These are phyloP conservation scores for Odontocolon sp. DNA, from an alignment of 2,888 invertebrate genomes.

Conservation along the genomic window DNA sequence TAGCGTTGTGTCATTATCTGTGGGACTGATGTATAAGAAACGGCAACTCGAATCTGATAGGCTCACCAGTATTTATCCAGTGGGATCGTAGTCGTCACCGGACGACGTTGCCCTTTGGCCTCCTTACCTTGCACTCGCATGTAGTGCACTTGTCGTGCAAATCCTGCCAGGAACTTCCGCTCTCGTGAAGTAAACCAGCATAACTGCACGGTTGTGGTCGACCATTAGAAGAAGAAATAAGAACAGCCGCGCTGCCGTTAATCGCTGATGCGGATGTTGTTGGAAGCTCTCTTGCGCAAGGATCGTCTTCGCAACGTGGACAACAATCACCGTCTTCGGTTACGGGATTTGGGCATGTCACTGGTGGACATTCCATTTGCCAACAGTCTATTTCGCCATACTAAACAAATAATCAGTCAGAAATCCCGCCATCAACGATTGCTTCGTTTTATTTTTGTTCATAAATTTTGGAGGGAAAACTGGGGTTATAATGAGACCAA, in stretches of 20 bases:
- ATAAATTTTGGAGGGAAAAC: too few species aligned
- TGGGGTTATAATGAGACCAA: too few species aligned
- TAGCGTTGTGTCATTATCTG: constrained; percentile 8
- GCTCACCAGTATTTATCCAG: constrained; percentile 22
- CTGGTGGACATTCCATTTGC: constrained; percentile 91
- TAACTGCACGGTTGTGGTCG: constrained; percentile 84
- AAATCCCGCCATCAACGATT: not conserved
- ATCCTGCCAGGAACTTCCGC: constrained; percentile 84
- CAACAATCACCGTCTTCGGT: constrained; percentile 87
- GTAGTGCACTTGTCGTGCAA: constrained; percentile 86
- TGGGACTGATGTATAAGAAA: constrained; percentile 13
- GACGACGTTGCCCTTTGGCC: constrained; percentile 12
- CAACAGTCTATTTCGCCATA: constrained; percentile 94
- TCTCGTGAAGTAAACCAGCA: constrained; percentile 84
- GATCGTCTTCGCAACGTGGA: constrained; percentile 87
- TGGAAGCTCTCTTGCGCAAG: constrained; percentile 77
- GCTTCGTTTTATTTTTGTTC: not conserved
- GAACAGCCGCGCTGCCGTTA: constrained; percentile 51
- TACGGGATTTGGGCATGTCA: constrained; percentile 85
- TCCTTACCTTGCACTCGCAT: constrained; percentile 88
- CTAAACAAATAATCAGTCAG: constrained; percentile 79
- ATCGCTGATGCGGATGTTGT: constrained; percentile 77
- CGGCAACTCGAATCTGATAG: constrained; percentile 13
- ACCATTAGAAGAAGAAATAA: constrained; percentile 26
- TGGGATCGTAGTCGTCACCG: constrained; percentile 27